Conservation (phyloP, 2,888 invertebrate genomes). For the Hymenopus coronatus region DNA sequence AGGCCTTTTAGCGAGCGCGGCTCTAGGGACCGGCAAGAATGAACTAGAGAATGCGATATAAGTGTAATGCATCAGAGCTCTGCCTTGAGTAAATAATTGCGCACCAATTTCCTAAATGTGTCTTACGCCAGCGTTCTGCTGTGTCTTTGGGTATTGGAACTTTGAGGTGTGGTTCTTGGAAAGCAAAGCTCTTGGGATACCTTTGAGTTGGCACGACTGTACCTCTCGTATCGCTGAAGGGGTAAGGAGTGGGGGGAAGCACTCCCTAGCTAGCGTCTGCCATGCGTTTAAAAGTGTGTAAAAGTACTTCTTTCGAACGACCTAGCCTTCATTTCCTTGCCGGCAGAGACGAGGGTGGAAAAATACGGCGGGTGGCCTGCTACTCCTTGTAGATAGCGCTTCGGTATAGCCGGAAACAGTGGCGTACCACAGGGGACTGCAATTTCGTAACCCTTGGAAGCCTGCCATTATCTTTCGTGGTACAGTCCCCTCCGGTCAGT, state of each 20-base stretch:
- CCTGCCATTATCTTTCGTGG: not conserved
- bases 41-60: no score
- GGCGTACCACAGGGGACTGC: not conserved
- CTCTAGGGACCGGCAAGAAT: no score
- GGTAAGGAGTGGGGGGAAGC: not conserved
- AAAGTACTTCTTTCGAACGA: not conserved
- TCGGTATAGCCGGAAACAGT: not conserved
- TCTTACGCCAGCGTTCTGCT: no score
- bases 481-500: not conserved
- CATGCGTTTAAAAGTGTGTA: not conserved
- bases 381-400: not conserved
- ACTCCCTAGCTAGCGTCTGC: not conserved
- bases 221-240: not conserved
- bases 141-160: no score
- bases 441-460: not conserved
- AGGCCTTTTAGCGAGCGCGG: no score
- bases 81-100: no score
- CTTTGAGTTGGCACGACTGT: not conserved
- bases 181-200: no score
- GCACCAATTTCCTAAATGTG: no score
- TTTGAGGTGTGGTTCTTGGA: no score
- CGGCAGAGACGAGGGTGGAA: not conserved
- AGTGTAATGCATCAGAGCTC: no score
- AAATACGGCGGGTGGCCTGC: not conserved
- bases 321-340: not conserved